Percentiles rank a stretch among this genome's conserved stretches.
Conservation (phyloP, 1,140 invertebrate genomes). For the Drosophila carrolli region DNA sequence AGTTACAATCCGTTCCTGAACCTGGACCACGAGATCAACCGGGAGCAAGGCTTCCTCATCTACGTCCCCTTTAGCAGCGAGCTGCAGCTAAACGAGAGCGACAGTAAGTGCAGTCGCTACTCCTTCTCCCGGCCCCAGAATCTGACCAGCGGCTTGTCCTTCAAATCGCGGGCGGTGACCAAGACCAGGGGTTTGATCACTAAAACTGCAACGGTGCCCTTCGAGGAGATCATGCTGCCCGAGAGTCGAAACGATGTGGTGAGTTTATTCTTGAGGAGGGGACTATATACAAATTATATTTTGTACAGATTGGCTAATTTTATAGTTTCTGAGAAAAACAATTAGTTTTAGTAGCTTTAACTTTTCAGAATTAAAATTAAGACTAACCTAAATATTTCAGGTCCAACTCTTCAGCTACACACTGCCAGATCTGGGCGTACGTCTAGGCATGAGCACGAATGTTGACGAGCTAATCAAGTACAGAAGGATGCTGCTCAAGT, state of each 20-base stretch:
- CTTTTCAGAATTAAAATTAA: too few relatives aligned
- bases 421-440: slow-evolving; percentile 74
- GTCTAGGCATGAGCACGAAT: slow-evolving; percentile 71
- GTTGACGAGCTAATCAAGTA: slow-evolving; percentile 78
- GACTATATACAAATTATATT: too few relatives aligned
- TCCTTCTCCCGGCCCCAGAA: slow-evolving; percentile 75
- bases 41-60: slow-evolving; percentile 86
- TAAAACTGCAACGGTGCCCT: slow-evolving; percentile 63
- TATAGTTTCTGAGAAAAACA: not conserved
- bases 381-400: slow-evolving; percentile 22
- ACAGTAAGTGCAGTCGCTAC: slow-evolving; percentile 59
- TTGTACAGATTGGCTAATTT: too few relatives aligned
- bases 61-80: slow-evolving; percentile 86
- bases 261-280: not conserved
- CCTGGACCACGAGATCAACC: slow-evolving; percentile 86
- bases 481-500: slow-evolving; percentile 80
- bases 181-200: slow-evolving; percentile 72
- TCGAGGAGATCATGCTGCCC: slow-evolving; percentile 76
- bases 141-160: slow-evolving; percentile 78
- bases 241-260: slow-evolving; percentile 74
- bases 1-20: slow-evolving; percentile 87
- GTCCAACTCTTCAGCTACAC: slow-evolving; percentile 76
- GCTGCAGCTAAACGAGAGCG: slow-evolving; percentile 64
- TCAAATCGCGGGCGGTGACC: slow-evolving; percentile 80
- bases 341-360: not conserved